Conservation (phyloP, 1,140 invertebrate genomes). For the Radopholus similis region DNA sequence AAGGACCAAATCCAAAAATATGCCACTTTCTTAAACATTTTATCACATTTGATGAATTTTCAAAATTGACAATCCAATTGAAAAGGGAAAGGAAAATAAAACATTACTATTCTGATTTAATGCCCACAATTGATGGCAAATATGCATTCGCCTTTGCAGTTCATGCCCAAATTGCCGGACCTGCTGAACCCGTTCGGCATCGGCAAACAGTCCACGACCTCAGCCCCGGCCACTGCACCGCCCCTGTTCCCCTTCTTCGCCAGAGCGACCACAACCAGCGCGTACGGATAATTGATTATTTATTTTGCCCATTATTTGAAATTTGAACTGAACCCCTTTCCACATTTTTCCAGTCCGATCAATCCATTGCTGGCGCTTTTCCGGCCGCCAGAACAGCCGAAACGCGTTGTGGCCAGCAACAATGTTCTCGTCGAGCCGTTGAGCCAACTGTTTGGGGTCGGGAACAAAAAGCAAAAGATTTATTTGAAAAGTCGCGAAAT, state of each 20-base stretch:
- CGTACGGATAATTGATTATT: background rate
- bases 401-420: background rate
- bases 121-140: background rate
- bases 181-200: background rate
- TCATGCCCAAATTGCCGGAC: background rate
- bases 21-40: background rate
- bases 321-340: background rate
- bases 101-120: background rate
- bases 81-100: background rate
- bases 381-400: conserved; percentile 1
- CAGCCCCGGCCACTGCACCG: background rate
- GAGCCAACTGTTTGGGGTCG: conserved; percentile 15
- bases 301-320: background rate
- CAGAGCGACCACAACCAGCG: background rate
- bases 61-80: conserved; percentile 7
- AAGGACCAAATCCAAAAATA: background rate
- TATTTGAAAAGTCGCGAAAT: background rate
- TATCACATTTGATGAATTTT: too few species aligned
- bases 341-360: background rate
- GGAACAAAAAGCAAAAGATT: background rate
- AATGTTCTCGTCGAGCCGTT: background rate
- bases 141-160: background rate
- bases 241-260: background rate
- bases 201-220: background rate
- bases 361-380: background rate